phyloP scores from a whole-genome alignment of 2,797 vertebrate genomes.

The Percopsis omiscomaycus region DNA sequence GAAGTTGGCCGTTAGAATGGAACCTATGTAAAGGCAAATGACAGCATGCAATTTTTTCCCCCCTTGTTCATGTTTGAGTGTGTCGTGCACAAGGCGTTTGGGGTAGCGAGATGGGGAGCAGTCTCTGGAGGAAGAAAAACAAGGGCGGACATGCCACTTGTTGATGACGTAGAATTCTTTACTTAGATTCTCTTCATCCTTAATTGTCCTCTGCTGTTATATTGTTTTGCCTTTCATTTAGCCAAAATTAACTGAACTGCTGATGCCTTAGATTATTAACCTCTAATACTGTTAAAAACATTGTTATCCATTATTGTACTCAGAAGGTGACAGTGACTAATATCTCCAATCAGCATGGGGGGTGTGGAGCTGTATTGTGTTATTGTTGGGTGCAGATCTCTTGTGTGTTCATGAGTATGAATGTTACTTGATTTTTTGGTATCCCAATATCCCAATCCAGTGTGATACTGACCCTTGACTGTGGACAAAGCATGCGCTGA shows the following conservation, averaged over 20 bases:
- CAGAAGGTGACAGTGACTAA: no score
- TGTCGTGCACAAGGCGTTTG: constrained; percentile 32
- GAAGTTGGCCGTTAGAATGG: constrained; percentile 62
- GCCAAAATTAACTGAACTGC: constrained; percentile 36
- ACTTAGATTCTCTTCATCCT: constrained; percentile 19
- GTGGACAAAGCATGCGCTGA: no score
- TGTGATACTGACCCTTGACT: no score
- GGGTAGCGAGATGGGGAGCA: constrained; percentile 23
- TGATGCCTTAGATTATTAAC: neutral
- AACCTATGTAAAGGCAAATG: constrained; percentile 68
- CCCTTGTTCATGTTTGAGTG: constrained; percentile 30
- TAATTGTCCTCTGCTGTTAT: constrained; percentile 25
- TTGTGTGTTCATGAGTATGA: no score
- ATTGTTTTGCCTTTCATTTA: constrained; percentile 35
- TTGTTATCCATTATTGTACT: no score
- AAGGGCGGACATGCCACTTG: constrained; percentile 11
- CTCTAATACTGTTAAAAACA: no score
- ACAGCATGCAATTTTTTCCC: constrained; percentile 53
- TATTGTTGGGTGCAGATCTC: no score
- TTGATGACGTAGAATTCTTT: constrained; percentile 9
- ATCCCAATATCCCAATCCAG: no score
- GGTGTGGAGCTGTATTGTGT: no score
- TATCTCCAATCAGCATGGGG: no score
- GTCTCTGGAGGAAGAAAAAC: constrained; percentile 4
- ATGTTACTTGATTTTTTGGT: no score